These are phyloP conservation scores for Zoanthus solanderi DNA, from an alignment of 92 coral and sea anemone species.

Conservation along the genomic window DNA sequence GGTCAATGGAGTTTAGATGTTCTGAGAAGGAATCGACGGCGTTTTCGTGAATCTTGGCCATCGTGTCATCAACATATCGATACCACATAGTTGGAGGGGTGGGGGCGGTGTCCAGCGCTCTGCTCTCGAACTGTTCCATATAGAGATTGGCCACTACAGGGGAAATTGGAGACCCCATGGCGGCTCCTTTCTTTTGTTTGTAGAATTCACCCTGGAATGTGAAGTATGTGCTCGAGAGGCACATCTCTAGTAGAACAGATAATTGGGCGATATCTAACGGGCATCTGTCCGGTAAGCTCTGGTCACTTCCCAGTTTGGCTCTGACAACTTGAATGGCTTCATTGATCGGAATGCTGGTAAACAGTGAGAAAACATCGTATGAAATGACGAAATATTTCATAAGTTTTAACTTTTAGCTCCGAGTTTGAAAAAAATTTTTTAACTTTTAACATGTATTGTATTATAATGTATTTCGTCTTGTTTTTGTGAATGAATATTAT, in stretches of 20 bases:
- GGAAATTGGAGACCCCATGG: slow-evolving; percentile 1
- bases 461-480: too few relatives aligned
- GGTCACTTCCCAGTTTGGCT: slow-evolving; percentile 10
- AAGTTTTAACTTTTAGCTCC: too few relatives aligned
- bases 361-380: slow-evolving; percentile 29
- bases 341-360: slow-evolving; percentile 46
- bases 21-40: slow-evolving; percentile 18
- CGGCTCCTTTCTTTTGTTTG: not conserved
- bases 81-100: slow-evolving; percentile 22
- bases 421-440: too few relatives aligned
- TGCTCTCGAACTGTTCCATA: too few relatives aligned
- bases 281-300: slow-evolving; percentile 48
- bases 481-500: too few relatives aligned
- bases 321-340: slow-evolving; percentile 22
- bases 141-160: too few relatives aligned
- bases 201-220: not conserved
- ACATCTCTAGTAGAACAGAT: slow-evolving; percentile 49
- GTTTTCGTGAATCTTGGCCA: slow-evolving; percentile 12
- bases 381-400: not conserved
- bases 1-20: slow-evolving; percentile 42
- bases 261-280: slow-evolving; percentile 52
- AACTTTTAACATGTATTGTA: too few relatives aligned
- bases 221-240: slow-evolving; percentile 5
- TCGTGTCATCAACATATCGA: slow-evolving; percentile 17
- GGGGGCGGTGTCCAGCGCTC: slow-evolving; percentile 13